Conservation (phyloP, 2,113 vertebrate species). For the Elgaria multicarinata region DNA sequence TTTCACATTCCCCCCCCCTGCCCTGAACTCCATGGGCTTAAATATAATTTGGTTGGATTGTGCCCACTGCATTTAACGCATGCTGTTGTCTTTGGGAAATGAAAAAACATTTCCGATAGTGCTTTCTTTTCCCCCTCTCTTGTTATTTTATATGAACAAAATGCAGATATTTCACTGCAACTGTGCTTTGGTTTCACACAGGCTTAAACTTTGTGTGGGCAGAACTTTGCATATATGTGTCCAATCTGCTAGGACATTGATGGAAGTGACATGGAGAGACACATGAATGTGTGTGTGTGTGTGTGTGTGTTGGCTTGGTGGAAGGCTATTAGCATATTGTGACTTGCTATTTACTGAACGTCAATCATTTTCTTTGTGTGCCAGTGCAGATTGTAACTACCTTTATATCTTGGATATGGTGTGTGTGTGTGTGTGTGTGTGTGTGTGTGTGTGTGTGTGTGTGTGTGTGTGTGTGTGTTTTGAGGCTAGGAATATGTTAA, state of each 20-base stretch:
- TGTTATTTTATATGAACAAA: constrained; percentile 71
- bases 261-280: constrained; percentile 62
- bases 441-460: fast-evolving
- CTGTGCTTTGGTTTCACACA: constrained; percentile 72
- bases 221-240: constrained; percentile 59
- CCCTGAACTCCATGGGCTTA: neutral
- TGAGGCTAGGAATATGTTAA: neutral
- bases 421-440: fast-evolving
- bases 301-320: constrained; percentile 22
- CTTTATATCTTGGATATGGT: constrained; percentile 37
- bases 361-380: constrained; percentile 53
- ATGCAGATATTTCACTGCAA: constrained; percentile 73
- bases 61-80: constrained; percentile 36
- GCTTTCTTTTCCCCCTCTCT: constrained; percentile 51
- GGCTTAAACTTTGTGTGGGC: constrained; percentile 34
- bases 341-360: constrained; percentile 41
- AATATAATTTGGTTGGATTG: neutral
- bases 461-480: fast-evolving
- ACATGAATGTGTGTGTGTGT: too few relatives aligned
- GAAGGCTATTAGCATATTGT: constrained; percentile 45
- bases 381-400: constrained; percentile 48
- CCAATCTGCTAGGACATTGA: constrained; percentile 63
- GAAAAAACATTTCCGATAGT: constrained; percentile 55
- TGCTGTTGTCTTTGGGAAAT: constrained; percentile 43
- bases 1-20: neutral